A percentile compares a stretch with the other conserved stretches of the same genome.
Evolutionary conservation across 1,140 invertebrate species (phyloP).

Genomic region (Diachasmimorpha longicaudata): DNA sequence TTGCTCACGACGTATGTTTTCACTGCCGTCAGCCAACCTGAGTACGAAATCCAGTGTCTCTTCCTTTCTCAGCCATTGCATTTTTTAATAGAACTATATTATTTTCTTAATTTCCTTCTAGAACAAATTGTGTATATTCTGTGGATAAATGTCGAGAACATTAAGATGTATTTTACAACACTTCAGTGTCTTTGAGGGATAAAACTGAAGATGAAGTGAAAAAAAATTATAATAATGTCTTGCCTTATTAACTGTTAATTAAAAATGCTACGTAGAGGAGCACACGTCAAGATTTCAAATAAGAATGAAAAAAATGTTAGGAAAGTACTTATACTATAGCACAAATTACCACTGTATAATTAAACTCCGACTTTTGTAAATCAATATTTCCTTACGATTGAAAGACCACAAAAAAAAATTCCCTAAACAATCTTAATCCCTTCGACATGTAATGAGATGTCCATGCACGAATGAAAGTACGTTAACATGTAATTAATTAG

Average conservation of each 20-base stretch:
- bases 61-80: constrained; percentile 22
- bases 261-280: constrained; percentile 20
- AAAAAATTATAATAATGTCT: constrained; percentile 32
- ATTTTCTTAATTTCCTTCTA: neutral
- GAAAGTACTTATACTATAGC: constrained; percentile 22
- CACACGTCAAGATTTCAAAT: constrained; percentile 23
- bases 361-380: constrained; percentile 37
- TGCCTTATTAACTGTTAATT: constrained; percentile 38
- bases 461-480: neutral
- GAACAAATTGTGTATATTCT: constrained; percentile 13
- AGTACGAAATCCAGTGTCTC: constrained; percentile 8
- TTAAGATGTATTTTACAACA: constrained; percentile 3
- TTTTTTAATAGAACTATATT: neutral
- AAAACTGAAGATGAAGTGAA: constrained; percentile 11
- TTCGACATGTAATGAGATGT: neutral
- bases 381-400: constrained; percentile 27
- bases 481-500: neutral
- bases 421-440: neutral
- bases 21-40: neutral
- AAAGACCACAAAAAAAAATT: neutral
- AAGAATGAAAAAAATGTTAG: constrained; percentile 24
- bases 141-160: constrained; percentile 1
- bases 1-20: neutral
- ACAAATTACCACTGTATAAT: constrained; percentile 8
- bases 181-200: neutral